Evolutionary conservation across 2,888 invertebrate genomes (phyloP).

Genomic region (Metacarcinus magister): DNA sequence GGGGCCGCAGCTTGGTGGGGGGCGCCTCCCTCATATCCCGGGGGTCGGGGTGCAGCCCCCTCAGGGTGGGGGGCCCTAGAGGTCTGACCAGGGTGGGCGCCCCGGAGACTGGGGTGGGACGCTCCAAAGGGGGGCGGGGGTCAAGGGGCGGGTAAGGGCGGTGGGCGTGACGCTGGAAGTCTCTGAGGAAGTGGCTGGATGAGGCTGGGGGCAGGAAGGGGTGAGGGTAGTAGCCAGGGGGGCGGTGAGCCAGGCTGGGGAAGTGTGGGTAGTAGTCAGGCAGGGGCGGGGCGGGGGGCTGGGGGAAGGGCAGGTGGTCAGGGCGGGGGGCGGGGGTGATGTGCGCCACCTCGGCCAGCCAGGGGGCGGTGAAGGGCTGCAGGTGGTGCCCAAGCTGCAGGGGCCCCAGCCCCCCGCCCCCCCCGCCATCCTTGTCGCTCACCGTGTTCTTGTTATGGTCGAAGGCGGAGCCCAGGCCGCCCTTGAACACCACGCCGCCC

Average conservation of each 20-base stretch:
- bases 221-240: conserved; percentile 77
- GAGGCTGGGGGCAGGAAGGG: conserved; percentile 76
- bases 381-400: conserved; percentile 69
- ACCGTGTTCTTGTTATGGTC: conserved; percentile 81
- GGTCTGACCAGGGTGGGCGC: conserved; percentile 72
- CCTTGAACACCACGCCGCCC: conserved; percentile 72
- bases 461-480: conserved; percentile 70
- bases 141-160: conserved; percentile 74
- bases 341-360: conserved; percentile 82
- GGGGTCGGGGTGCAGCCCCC: conserved; percentile 69
- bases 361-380: conserved; percentile 82
- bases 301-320: conserved; percentile 74
- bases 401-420: conserved; percentile 62
- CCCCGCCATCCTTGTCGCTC: conserved; percentile 72
- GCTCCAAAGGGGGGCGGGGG: conserved; percentile 66
- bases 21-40: conserved; percentile 68
- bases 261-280: conserved; percentile 82
- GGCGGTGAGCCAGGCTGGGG: conserved; percentile 75
- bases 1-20: conserved; percentile 61
- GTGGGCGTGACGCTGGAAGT: conserved; percentile 76
- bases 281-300: conserved; percentile 71
- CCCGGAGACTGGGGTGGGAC: conserved; percentile 73
- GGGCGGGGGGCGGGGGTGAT: conserved; percentile 79
- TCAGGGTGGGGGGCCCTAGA: conserved; percentile 72
- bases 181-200: conserved; percentile 77